Evolutionary conservation across 2,888 invertebrate species (phyloP).

Genomic region (Dolichopus griseipennis): DNA sequence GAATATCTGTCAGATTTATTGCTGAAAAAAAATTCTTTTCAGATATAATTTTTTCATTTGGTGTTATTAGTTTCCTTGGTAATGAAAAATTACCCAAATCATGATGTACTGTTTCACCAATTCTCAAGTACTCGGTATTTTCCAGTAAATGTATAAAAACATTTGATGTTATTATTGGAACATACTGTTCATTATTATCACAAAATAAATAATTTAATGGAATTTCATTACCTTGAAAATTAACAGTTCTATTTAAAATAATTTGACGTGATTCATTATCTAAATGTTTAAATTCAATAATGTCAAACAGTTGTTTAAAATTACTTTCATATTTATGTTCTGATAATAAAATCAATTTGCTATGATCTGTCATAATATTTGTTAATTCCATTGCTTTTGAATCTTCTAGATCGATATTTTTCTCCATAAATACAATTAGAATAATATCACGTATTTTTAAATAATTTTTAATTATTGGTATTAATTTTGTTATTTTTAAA

Average conservation of each 20-base stretch:
- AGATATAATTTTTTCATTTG: background rate
- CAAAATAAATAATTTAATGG: background rate
- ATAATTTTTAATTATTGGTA: background rate
- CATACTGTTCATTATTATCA: background rate
- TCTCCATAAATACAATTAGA: background rate
- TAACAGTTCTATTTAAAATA: background rate
- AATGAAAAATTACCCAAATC: background rate
- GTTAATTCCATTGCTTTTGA: background rate
- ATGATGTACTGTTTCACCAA: background rate
- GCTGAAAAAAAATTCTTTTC: background rate
- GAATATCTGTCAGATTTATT: background rate
- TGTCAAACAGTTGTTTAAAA: background rate
- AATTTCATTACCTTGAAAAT: background rate
- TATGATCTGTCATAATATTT: background rate
- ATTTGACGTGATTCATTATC: background rate
- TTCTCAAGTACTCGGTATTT: background rate
- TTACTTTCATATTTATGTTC: background rate
- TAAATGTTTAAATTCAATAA: background rate
- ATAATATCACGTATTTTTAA: background rate
- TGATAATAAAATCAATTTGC: background rate
- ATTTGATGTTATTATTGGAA: background rate
- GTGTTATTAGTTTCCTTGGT: background rate
- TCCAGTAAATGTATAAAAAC: background rate
- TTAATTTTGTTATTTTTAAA: constrained; percentile 3
- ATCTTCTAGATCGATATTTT: background rate